phyloP scores from a whole-genome alignment of 2,113 vertebrate genomes.

The Formicarius rufipectus region DNA sequence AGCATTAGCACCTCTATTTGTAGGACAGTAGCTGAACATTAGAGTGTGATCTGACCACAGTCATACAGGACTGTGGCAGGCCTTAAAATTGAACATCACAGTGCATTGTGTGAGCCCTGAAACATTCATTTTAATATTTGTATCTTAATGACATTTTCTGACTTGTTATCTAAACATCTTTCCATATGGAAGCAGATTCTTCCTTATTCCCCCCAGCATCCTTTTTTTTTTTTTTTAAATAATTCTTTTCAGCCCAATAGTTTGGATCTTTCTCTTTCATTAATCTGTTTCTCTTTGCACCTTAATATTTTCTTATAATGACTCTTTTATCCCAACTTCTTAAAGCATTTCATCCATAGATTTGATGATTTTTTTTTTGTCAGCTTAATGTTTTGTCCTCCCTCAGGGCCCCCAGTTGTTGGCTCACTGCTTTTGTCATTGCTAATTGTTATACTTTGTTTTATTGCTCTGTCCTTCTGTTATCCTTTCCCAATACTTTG shows the following conservation, averaged over 20 bases:
- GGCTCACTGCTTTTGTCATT: neutral
- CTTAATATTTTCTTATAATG: neutral
- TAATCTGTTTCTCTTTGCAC: neutral
- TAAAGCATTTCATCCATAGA: neutral
- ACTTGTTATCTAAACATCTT: neutral
- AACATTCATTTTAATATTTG: neutral
- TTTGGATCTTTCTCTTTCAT: neutral
- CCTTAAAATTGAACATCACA: neutral
- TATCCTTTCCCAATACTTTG: slow-evolving; percentile 2
- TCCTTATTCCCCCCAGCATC: neutral
- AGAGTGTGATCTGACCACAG: neutral
- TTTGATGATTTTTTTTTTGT: neutral
- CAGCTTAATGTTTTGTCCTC: neutral
- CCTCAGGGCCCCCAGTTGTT: neutral
- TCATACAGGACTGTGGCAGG: neutral
- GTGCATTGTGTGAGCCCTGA: neutral
- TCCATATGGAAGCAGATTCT: neutral
- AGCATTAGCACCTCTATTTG: neutral
- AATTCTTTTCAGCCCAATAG: neutral
- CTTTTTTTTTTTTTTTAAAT: neutral
- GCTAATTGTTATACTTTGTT: neutral
- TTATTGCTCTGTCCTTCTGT: slow-evolving; percentile 32
- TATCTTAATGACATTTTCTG: neutral
- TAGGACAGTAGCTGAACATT: neutral
- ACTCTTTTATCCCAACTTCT: neutral